These are phyloP conservation scores for Agrotis puta DNA, from an alignment of 2,888 invertebrate species.

Conservation along the genomic window DNA sequence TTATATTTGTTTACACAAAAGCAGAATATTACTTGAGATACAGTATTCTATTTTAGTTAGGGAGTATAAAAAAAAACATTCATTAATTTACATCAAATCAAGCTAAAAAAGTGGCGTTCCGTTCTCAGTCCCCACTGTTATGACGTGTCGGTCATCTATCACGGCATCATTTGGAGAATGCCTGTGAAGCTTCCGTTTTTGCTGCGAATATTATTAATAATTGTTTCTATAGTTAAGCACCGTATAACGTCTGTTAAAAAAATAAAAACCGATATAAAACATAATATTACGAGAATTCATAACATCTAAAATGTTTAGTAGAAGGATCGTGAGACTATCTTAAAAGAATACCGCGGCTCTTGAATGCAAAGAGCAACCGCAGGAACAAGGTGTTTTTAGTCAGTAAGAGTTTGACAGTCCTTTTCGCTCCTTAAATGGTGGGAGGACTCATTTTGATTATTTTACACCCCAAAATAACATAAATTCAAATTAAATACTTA, in stretches of 20 bases:
- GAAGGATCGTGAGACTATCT: no score
- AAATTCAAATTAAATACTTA: conserved; percentile 7
- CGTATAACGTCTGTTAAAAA: background rate
- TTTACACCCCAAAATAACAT: no score
- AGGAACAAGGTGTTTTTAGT: no score
- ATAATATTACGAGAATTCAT: no score
- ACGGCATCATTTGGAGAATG: conserved; percentile 40
- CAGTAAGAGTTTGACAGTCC: no score
- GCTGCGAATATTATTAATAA: conserved; percentile 39
- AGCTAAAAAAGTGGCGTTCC: conserved; percentile 34
- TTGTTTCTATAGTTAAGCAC: conserved; percentile 38
- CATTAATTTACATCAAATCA: conserved; percentile 43
- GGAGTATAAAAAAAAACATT: background rate
- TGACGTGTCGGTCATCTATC: conserved; percentile 56
- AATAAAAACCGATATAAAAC: no score
- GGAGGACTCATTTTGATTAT: no score
- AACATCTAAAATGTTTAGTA: no score
- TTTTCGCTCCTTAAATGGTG: no score
- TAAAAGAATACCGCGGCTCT: no score
- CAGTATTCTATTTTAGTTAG: background rate
- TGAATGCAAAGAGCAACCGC: no score
- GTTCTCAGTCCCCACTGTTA: conserved; percentile 29
- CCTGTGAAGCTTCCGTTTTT: conserved; percentile 41
- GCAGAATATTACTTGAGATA: background rate
- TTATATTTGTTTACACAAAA: no score